phyloP scores from a whole-genome alignment of 2,888 invertebrate genomes.

The Lissonota sp. region DNA sequence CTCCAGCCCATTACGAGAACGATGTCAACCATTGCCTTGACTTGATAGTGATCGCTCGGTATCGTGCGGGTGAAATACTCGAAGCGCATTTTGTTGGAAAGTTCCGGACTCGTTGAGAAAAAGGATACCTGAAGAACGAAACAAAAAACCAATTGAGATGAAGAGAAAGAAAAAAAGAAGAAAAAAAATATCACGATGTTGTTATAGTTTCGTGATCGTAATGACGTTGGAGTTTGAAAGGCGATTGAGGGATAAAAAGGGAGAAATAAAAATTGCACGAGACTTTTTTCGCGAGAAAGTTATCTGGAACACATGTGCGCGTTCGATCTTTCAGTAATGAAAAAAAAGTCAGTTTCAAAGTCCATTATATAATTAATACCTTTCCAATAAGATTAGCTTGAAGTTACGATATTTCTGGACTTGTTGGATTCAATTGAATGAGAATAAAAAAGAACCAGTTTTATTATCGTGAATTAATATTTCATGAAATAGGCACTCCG shows the following conservation, averaged over 20 bases:
- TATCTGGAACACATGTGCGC: neutral
- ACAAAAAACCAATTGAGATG: constrained; percentile 20
- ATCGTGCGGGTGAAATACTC: constrained; percentile 97
- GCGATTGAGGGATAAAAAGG: neutral
- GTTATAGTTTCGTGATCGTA: constrained; percentile 16
- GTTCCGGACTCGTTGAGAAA: constrained; percentile 97
- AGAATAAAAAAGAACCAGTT: too few species aligned
- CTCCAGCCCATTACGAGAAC: constrained; percentile 95
- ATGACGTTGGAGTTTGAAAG: neutral
- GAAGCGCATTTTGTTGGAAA: constrained; percentile 97
- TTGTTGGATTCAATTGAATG: too few species aligned
- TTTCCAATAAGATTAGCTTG: too few species aligned
- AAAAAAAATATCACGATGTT: constrained; percentile 12
- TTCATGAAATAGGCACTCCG: too few species aligned
- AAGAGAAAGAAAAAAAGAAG: constrained; percentile 11
- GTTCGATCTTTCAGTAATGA: constrained; percentile 6
- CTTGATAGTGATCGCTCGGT: constrained; percentile 97
- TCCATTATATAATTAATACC: too few species aligned
- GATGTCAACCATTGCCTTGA: constrained; percentile 97
- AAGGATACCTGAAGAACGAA: constrained; percentile 92
- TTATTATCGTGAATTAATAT: too few species aligned
- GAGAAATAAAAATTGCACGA: too few species aligned
- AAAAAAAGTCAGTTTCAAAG: constrained; percentile 12
- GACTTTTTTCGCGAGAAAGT: too few species aligned
- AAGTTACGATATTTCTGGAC: too few species aligned